These are phyloP conservation scores for Nannoperca obscura DNA, from an alignment of 2,797 vertebrate species.

Conservation along the genomic window DNA sequence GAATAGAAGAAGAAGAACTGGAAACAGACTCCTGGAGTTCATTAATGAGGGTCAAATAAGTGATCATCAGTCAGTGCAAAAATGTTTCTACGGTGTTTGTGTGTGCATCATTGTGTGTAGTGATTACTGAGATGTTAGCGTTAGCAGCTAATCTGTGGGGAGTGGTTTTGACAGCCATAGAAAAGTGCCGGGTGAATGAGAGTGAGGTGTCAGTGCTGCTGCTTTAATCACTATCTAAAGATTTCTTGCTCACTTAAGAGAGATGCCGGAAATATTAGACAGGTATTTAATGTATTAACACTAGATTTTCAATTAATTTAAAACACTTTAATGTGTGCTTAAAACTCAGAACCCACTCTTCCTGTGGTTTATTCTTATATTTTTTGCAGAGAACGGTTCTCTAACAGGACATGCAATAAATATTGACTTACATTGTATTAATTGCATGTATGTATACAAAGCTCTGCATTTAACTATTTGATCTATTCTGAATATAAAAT, in stretches of 20 bases:
- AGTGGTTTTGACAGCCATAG: constrained; percentile 30
- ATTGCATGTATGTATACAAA: not conserved
- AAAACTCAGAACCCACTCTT: not conserved
- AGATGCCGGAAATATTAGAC: not conserved
- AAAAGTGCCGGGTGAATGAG: constrained; percentile 16
- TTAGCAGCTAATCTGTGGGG: constrained; percentile 9
- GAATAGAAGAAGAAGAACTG: not conserved
- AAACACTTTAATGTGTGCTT: not conserved
- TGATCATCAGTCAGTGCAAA: not conserved
- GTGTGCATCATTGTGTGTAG: constrained; percentile 2
- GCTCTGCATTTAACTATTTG: not conserved
- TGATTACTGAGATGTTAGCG: constrained; percentile 25
- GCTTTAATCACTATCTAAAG: constrained; percentile 40
- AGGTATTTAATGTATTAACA: constrained; percentile 27
- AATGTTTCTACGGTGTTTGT: not conserved
- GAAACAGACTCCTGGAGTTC: not conserved
- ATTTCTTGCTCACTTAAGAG: constrained; percentile 15
- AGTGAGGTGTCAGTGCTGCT: constrained; percentile 10
- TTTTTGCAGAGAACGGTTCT: not conserved
- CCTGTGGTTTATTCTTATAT: not conserved
- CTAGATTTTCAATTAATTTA: constrained; percentile 14
- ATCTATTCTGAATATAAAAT: not conserved
- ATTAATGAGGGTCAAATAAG: not conserved
- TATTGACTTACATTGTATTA: not conserved
- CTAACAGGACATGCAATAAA: not conserved